Base-by-base conservation (phyloP, 2,797 vertebrate species). In the Scolopax rusticola region DNA sequence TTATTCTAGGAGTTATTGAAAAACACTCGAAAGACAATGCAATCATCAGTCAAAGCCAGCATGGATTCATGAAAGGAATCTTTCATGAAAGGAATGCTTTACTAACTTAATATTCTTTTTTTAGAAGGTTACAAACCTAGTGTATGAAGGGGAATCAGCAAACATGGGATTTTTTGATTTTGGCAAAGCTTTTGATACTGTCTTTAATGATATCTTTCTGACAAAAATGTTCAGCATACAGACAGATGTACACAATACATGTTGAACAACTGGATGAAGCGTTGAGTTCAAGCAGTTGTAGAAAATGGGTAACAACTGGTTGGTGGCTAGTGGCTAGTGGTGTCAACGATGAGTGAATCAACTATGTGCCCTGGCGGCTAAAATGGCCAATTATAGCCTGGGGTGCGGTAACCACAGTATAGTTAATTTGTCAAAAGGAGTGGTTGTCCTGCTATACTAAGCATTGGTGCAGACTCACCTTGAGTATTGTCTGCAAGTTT, bases 131-230 rank as follows among this genome's bases (percentile, higher is more conserved):
- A n/a, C 4, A 2, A 43, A 28, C 21, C 17, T 43, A 18, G 5
- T 18, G 14, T 50, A 50, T 0, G 28, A 90, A 50, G 25, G 19
- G 12, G 71, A 85, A 16, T 11, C 8, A 32, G 28, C 25, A 18
- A 16, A 27, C 38, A 5, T 24, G 14, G 0, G 0, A 0, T 0
- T 14, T 50, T 71, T 19, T 15, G 11, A 18, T 50, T 65, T 75
- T 63, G 67, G 15, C 5, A 38, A 50, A 63, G 12, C 1, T 83
- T 70, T 84, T 67, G 7, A 24, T 53, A 27, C 9, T 48, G 12
- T 45, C 11, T 59, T 2, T 45, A 16, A 11, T 13, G 21, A 9
- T 57, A 7, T 5, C 14, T 24, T 61, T 82, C 41, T 63, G 33
- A 16, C 43, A 17, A 87, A 70, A 88, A 57, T 24, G 24, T 60